Conservation (phyloP, 2,888 invertebrate genomes). For the Dynastes hyllus region DNA sequence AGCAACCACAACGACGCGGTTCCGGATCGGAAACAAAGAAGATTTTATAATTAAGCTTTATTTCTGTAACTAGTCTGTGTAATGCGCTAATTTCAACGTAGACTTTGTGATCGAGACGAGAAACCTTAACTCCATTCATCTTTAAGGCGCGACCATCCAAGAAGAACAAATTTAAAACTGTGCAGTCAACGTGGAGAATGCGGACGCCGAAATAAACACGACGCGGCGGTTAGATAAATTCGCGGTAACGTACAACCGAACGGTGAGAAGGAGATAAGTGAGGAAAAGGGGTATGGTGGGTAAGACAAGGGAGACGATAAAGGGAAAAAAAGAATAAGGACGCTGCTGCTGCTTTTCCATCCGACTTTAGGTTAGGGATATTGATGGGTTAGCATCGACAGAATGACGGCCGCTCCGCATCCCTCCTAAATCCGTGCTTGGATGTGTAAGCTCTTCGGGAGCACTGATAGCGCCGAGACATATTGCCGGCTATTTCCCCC, state of each 20-base stretch:
- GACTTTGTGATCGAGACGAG: no score
- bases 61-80: no score
- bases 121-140: no score
- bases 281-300: neutral
- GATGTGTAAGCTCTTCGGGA: conserved; percentile 47
- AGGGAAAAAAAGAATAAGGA: conserved; percentile 38
- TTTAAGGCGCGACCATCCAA: neutral
- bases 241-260: conserved; percentile 49
- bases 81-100: no score
- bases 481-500: conserved; percentile 53
- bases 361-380: conserved; percentile 49
- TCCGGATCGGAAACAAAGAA: no score
- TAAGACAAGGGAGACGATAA: conserved; percentile 46
- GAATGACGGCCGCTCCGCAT: conserved; percentile 49
- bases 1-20: no score
- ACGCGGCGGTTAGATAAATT: conserved; percentile 49
- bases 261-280: conserved; percentile 49
- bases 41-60: no score
- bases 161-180: conserved; percentile 23
- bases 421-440: conserved; percentile 51
- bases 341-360: neutral
- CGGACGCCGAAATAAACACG: conserved; percentile 40
- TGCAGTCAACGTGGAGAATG: conserved; percentile 6
- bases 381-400: conserved; percentile 51
- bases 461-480: conserved; percentile 54